Evolutionary conservation across 2,888 invertebrate species (phyloP).

Genomic region (Hedya salicella): DNA sequence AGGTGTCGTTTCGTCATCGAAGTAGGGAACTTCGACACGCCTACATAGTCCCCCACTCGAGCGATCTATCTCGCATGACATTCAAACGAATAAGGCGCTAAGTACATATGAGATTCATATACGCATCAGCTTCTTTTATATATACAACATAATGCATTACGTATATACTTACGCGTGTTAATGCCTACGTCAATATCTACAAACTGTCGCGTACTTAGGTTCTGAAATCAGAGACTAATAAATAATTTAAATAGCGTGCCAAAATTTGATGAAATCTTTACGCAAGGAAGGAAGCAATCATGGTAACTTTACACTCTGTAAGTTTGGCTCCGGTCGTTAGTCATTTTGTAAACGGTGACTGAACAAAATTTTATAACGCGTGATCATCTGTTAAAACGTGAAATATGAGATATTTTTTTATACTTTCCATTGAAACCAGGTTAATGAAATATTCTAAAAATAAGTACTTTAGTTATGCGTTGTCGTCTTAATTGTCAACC

Average conservation of each 20-base stretch:
- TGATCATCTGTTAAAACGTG: neutral
- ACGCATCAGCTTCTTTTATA: neutral
- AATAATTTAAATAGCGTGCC: constrained; percentile 12
- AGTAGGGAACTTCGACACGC: constrained; percentile 69
- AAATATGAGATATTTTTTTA: neutral
- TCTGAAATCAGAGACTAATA: constrained; percentile 21
- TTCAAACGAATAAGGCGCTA: constrained; percentile 16
- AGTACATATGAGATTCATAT: constrained; percentile 2
- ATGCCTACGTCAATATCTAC: constrained; percentile 26
- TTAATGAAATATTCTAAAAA: too few species aligned
- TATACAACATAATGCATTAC: neutral
- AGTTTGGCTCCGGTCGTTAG: constrained; percentile 1
- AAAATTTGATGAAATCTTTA: constrained; percentile 32
- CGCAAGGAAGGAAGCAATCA: constrained; percentile 24
- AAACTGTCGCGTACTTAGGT: constrained; percentile 21
- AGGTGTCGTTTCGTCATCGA: constrained; percentile 75
- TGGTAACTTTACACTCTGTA: constrained; percentile 19
- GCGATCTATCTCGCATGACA: constrained; percentile 17
- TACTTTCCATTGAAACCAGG: too few species aligned
- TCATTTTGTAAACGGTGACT: constrained; percentile 14
- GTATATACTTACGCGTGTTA: constrained; percentile 9
- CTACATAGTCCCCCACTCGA: constrained; percentile 62
- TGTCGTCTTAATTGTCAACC: too few species aligned
- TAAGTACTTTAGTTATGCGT: too few species aligned
- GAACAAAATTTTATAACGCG: neutral